Evolutionary conservation across 1,140 invertebrate genomes (phyloP), one percentile per base, ranked within the genome.

Genomic region (Galleria mellonella): DNA sequence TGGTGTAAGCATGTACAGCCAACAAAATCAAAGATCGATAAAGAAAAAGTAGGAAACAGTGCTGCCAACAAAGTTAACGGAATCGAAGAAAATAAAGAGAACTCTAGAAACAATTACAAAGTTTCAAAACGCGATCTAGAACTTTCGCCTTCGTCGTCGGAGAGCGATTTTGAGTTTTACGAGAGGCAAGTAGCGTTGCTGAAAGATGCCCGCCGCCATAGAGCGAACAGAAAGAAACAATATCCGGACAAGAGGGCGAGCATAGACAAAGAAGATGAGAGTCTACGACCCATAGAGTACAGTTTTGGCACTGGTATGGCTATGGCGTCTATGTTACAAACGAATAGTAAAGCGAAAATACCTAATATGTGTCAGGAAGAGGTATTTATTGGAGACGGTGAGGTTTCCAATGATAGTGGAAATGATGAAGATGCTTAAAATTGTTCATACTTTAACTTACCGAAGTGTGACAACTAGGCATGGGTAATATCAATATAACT

Each of bases 261-360:
- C 47, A 65, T 57, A 64, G 75, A 77, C 17, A 72, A 66, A 44
- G 62, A 60, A 43, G 79, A 86, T 43, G 84, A 87, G 47, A 75
- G 78, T 49, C 43, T 78, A 10, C 63, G 65, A 37, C 82, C 82
- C 37, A 69, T 83, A 55, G 74, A 85, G 62, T 86, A 86, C 45
- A 86, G 68, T 49, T 83, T 87, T 11, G 85, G 85, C 0, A 78
- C 85, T 0, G 83, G 83, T 4, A 66, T 87, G 67, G 81, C 85
- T 11, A 84, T 87, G 71, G 85, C 85, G 0, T 86, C 83, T 0
- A 63, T 87, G 13, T 55, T 87, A 17, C 79, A 83, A 43, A 51
- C 73, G 13, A 73, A 75, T 37, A 67, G 32, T 28, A 55, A 54
- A 23, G 55, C 57, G 0, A 62, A 56, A 41, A 49, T 72, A n/a